Evolutionary conservation across 2,113 vertebrate species (phyloP).

Genomic region (Tachysurus fulvidraco): DNA sequence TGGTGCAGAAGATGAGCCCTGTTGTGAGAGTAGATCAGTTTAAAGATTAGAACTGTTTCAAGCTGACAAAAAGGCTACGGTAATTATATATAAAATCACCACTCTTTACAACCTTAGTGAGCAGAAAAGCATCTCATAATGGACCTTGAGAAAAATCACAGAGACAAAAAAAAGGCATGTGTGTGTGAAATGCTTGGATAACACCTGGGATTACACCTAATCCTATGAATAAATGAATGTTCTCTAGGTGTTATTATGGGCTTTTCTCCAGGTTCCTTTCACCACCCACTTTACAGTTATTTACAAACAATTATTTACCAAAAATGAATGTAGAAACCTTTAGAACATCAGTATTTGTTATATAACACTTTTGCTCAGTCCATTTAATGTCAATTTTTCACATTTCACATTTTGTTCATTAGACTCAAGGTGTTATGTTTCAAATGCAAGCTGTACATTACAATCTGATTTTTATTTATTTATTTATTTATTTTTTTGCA

Average conservation of each 20-base stretch:
- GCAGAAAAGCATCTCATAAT: background rate
- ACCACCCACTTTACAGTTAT: background rate
- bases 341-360: background rate
- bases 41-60: background rate
- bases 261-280: background rate
- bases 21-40: background rate
- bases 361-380: background rate
- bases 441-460: background rate
- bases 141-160: background rate
- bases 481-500: background rate
- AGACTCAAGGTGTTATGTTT: background rate
- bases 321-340: background rate
- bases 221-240: background rate
- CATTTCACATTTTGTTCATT: background rate
- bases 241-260: background rate
- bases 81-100: background rate
- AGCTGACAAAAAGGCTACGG: background rate
- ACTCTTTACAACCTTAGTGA: background rate
- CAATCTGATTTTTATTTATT: too few relatives aligned
- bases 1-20: background rate
- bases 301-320: background rate
- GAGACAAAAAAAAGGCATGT: too few relatives aligned
- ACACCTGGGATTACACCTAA: too few relatives aligned
- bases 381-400: background rate
- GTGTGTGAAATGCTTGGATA: background rate